Conservation (phyloP, 1,140 invertebrate genomes). For the Littorina saxatilis region DNA sequence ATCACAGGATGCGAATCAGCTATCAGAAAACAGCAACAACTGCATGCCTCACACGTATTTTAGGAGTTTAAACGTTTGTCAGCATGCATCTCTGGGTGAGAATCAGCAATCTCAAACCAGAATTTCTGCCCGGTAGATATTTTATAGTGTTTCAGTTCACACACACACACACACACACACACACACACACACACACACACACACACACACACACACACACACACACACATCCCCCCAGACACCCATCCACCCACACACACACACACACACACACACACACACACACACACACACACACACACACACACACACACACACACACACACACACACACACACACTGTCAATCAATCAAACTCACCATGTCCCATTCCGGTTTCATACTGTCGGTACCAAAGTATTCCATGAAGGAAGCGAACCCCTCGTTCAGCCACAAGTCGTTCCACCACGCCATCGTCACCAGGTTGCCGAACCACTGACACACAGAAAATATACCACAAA, state of each 20-base stretch:
- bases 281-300: background rate
- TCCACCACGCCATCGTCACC: conserved; percentile 77
- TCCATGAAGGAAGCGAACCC: conserved; percentile 77
- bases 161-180: conserved; percentile 21
- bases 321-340: background rate
- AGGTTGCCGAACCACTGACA: conserved; percentile 6
- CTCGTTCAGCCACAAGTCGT: conserved; percentile 79
- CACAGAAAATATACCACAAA: too few relatives aligned
- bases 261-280: background rate
- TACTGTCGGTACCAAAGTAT: conserved; percentile 74
- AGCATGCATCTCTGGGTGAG: too few relatives aligned
- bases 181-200: conserved; percentile 22
- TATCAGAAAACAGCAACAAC: too few relatives aligned
- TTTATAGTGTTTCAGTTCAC: too few relatives aligned
- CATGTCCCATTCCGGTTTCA: conserved; percentile 89
- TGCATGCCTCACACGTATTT: too few relatives aligned
- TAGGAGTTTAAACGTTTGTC: too few relatives aligned
- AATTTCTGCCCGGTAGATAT: too few relatives aligned
- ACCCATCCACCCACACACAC: background rate
- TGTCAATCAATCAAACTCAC: conserved; percentile 74
- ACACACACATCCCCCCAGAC: background rate
- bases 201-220: conserved; percentile 18
- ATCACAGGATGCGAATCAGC: too few relatives aligned
- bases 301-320: background rate
- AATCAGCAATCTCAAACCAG: too few relatives aligned